These are phyloP conservation scores for Ylistrum balloti DNA, from an alignment of 1,140 invertebrate genomes.

Conservation along the genomic window DNA sequence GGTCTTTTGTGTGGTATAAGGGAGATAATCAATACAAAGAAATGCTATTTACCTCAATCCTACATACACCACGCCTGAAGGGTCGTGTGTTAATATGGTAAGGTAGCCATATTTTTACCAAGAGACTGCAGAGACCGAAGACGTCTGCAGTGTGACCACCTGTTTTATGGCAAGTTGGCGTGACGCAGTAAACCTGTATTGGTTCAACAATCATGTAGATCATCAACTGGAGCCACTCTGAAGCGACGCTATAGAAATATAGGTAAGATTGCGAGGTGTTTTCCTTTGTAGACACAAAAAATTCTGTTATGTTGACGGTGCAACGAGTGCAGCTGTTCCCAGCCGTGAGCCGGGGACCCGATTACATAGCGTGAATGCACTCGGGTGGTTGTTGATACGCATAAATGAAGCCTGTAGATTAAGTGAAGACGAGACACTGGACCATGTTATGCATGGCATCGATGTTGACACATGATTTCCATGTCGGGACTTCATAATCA, in stretches of 20 bases:
- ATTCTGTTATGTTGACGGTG: constrained; percentile 27
- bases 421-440: not conserved
- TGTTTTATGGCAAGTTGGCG: constrained; percentile 29
- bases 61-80: not conserved
- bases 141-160: constrained; percentile 23
- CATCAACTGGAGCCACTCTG: not conserved
- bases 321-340: constrained; percentile 21
- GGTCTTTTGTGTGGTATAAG: not conserved
- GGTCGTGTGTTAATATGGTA: constrained; percentile 17
- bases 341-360: not conserved
- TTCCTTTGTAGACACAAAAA: constrained; percentile 22
- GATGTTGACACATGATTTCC: not conserved
- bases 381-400: constrained; percentile 14
- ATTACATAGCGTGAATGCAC: constrained; percentile 6
- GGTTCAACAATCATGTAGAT: not conserved
- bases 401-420: not conserved
- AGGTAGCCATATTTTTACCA: constrained; percentile 19
- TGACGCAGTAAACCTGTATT: constrained; percentile 34
- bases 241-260: constrained; percentile 35
- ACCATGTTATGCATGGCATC: not conserved
- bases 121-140: constrained; percentile 31
- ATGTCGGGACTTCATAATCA: not conserved
- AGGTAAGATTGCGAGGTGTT: constrained; percentile 15
- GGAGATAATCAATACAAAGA: not conserved
- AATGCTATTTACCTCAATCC: not conserved